These are phyloP conservation scores for Tolypeutes matacus DNA, from an alignment of 2,797 vertebrate genomes.

Conservation along the genomic window DNA sequence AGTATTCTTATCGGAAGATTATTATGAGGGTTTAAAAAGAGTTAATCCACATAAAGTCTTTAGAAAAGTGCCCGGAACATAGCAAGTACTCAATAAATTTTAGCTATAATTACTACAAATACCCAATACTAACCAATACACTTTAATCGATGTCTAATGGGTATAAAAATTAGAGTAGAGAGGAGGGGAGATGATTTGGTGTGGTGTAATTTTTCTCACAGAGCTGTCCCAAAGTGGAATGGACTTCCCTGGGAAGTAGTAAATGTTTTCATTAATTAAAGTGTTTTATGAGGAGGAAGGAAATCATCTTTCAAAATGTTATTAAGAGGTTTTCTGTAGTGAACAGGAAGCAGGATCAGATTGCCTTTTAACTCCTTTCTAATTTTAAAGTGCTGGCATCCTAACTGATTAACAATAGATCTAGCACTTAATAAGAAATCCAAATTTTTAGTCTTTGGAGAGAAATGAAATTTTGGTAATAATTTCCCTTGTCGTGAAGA, in stretches of 20 bases:
- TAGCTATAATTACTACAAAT: background rate
- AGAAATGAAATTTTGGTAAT: conserved; percentile 18
- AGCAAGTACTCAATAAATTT: background rate
- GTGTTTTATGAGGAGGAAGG: background rate
- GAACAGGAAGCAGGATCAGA: background rate
- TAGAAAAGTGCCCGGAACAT: background rate
- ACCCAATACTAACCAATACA: background rate
- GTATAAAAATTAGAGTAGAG: background rate
- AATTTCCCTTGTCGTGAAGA: background rate
- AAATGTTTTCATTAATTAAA: background rate
- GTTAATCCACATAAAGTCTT: background rate
- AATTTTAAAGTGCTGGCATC: background rate
- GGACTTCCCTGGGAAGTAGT: background rate
- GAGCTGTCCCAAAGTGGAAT: background rate
- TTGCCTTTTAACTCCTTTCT: background rate
- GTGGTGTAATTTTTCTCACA: background rate
- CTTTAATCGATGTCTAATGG: background rate
- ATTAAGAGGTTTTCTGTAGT: background rate
- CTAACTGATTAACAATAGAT: background rate
- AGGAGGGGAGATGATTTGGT: background rate
- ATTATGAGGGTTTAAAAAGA: background rate
- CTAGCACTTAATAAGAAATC: background rate
- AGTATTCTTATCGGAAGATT: background rate
- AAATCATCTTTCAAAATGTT: background rate
- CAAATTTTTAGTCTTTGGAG: background rate